Conservation (phyloP, 2,888 invertebrate genomes). For the Girardia tigrina region DNA sequence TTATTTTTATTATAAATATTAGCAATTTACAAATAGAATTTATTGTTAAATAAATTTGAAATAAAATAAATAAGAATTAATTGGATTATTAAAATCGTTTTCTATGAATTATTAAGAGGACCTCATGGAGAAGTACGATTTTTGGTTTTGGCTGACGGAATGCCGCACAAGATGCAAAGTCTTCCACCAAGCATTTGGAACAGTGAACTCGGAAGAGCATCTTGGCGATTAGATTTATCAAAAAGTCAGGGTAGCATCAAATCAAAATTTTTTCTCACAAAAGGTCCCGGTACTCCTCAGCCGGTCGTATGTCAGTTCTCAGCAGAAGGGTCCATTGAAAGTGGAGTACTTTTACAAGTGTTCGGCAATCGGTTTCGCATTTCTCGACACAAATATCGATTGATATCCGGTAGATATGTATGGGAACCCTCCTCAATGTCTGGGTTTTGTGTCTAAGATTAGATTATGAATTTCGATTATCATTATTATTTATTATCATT, state of each 20-base stretch:
- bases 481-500: too few relatives aligned
- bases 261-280: not conserved
- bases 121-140: not conserved
- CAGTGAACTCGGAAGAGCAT: not conserved
- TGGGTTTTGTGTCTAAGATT: not conserved
- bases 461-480: too few relatives aligned
- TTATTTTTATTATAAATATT: too few relatives aligned
- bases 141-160: not conserved
- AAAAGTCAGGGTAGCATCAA: not conserved
- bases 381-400: not conserved
- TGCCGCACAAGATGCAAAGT: not conserved
- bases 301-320: not conserved
- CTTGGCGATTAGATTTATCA: not conserved
- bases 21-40: too few relatives aligned
- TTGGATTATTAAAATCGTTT: too few relatives aligned
- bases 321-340: not conserved
- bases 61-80: too few relatives aligned
- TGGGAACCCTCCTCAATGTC: not conserved
- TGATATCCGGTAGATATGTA: not conserved
- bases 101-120: not conserved
- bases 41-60: too few relatives aligned
- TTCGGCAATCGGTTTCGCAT: not conserved
- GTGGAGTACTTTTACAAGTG: not conserved
- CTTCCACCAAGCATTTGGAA: not conserved
- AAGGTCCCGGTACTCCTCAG: not conserved